These are phyloP conservation scores for Willisornis vidua DNA, from an alignment of 2,113 vertebrate genomes.

Conservation along the genomic window DNA sequence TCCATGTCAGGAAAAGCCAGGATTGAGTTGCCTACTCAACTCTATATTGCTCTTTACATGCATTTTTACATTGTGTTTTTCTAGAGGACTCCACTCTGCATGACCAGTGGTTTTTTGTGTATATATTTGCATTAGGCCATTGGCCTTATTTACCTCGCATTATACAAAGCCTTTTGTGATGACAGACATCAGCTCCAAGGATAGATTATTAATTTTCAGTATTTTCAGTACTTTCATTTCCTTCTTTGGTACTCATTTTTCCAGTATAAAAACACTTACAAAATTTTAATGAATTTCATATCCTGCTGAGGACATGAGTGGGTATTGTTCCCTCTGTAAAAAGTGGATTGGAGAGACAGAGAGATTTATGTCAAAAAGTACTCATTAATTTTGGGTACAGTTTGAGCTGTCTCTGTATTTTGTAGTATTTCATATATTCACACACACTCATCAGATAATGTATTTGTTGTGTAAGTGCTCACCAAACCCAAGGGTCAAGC, in stretches of 20 bases:
- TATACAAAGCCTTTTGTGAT: not conserved
- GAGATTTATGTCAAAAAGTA: constrained; percentile 9
- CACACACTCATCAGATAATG: not conserved
- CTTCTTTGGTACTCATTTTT: not conserved
- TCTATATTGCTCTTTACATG: not conserved
- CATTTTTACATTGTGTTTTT: not conserved
- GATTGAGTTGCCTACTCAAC: not conserved
- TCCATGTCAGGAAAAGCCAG: not conserved
- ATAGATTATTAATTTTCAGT: not conserved
- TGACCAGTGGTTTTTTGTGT: not conserved
- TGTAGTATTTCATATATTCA: not conserved
- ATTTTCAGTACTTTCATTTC: not conserved
- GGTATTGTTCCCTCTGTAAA: not conserved
- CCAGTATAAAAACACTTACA: not conserved
- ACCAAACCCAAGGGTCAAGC: not conserved
- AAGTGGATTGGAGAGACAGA: not conserved
- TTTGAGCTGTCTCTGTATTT: not conserved
- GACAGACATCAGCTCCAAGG: not conserved
- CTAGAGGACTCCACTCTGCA: not conserved
- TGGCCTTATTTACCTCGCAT: not conserved
- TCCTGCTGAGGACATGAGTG: not conserved
- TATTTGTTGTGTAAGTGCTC: not conserved
- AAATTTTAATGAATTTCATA: constrained; percentile 47
- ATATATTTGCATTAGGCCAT: not conserved
- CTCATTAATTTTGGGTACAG: constrained; percentile 1